Percentiles rank a stretch among this genome's conserved stretches.
Evolutionary conservation across 1,140 invertebrate species (phyloP).

Genomic region (Penaeus vannamei): DNA sequence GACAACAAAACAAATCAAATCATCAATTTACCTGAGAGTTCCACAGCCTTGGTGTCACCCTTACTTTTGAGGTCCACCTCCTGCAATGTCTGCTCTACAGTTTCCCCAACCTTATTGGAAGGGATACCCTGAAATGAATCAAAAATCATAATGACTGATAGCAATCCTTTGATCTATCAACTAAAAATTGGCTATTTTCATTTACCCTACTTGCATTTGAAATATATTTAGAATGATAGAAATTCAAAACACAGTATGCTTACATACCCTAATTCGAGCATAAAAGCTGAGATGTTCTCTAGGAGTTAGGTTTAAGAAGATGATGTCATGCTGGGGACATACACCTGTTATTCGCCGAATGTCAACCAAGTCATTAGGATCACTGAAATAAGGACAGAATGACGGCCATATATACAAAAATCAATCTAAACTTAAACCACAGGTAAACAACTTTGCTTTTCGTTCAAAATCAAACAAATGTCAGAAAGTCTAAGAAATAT

Average conservation of each 20-base stretch:
- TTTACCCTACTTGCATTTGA: neutral
- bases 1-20: neutral
- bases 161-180: neutral
- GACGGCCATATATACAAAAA: neutral
- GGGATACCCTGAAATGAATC: slow-evolving; percentile 46
- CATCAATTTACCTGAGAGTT: slow-evolving; percentile 59
- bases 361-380: slow-evolving; percentile 70
- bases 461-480: no score
- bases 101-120: slow-evolving; percentile 24
- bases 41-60: slow-evolving; percentile 43
- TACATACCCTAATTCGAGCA: slow-evolving; percentile 77
- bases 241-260: neutral
- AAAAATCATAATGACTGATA: neutral
- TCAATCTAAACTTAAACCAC: neutral
- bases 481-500: no score
- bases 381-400: slow-evolving; percentile 48
- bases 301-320: slow-evolving; percentile 93
- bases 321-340: slow-evolving; percentile 95
- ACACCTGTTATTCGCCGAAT: slow-evolving; percentile 84
- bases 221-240: neutral
- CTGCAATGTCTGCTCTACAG: slow-evolving; percentile 56
- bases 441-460: neutral
- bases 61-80: slow-evolving; percentile 54
- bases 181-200: neutral
- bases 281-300: slow-evolving; percentile 92